Percentiles rank a stretch among this genome's conserved stretches.
Evolutionary conservation across 2,888 invertebrate species (phyloP).

Genomic region (Cerastis leucographa): DNA sequence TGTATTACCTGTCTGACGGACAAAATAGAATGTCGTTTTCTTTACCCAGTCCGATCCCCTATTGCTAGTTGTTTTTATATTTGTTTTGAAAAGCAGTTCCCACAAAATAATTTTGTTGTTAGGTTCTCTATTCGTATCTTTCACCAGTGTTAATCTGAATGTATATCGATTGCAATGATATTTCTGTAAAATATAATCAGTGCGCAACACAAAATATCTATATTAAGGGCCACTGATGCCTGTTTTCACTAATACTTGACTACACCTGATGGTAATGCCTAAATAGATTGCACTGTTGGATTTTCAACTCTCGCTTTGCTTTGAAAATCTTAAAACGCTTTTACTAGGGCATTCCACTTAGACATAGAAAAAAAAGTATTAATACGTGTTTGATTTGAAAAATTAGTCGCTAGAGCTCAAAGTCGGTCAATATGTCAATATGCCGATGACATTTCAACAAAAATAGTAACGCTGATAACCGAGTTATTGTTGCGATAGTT

Average conservation of each 20-base stretch:
- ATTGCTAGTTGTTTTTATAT: constrained; percentile 9
- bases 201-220: background rate
- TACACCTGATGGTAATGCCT: background rate
- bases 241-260: background rate
- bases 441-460: background rate
- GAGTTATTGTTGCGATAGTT: background rate
- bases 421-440: constrained; percentile 13
- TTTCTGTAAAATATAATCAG: background rate
- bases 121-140: background rate
- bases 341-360: background rate
- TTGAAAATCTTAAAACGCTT: background rate
- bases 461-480: constrained; percentile 2
- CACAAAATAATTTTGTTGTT: background rate
- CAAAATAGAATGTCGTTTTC: no score
- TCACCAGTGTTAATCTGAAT: background rate
- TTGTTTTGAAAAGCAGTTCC: background rate
- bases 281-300: background rate
- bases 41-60: no score
- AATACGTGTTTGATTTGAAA: constrained; percentile 8
- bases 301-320: background rate
- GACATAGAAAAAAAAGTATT: no score
- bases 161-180: constrained; percentile 1
- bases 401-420: background rate
- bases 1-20: no score
- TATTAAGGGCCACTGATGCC: no score